A percentile compares a stretch with the other conserved stretches of the same genome.
Evolutionary conservation across 2,888 invertebrate species (phyloP).

Genomic region (Periphyllus acericola): DNA sequence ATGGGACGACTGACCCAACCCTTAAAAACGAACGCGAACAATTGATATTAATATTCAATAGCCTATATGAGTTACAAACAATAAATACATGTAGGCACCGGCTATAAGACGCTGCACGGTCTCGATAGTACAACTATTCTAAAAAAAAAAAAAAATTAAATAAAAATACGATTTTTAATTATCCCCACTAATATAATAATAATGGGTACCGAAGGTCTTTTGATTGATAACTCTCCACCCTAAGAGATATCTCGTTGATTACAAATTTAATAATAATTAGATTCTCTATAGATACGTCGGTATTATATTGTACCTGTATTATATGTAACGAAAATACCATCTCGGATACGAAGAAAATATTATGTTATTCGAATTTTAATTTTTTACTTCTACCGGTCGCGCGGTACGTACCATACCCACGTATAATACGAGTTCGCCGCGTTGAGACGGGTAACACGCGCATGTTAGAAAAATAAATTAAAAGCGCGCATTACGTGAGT

Average conservation of each 20-base stretch:
- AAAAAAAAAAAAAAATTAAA: slow-evolving; percentile 23
- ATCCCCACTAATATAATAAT: slow-evolving; percentile 3
- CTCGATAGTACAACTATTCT: background rate
- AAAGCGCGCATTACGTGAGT: background rate
- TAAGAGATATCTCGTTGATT: background rate
- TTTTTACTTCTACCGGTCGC: background rate
- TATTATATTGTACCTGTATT: background rate
- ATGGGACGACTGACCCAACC: slow-evolving; percentile 46
- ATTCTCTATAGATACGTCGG: slow-evolving; percentile 10
- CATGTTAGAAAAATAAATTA: background rate
- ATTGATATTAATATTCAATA: slow-evolving; percentile 57
- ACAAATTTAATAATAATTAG: background rate
- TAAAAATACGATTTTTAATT: slow-evolving; percentile 19
- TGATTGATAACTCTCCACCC: slow-evolving; percentile 1
- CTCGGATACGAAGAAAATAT: background rate
- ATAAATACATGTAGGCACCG: background rate
- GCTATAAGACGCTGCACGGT: background rate
- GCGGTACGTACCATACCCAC: background rate
- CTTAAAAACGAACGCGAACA: slow-evolving; percentile 41
- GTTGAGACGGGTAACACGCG: background rate
- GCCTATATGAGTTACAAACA: slow-evolving; percentile 22
- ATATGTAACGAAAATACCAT: background rate
- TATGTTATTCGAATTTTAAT: background rate
- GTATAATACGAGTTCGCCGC: background rate
- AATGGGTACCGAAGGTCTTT: background rate